Conservation (phyloP, 2,888 invertebrate genomes). For the Pandemis heparana region DNA sequence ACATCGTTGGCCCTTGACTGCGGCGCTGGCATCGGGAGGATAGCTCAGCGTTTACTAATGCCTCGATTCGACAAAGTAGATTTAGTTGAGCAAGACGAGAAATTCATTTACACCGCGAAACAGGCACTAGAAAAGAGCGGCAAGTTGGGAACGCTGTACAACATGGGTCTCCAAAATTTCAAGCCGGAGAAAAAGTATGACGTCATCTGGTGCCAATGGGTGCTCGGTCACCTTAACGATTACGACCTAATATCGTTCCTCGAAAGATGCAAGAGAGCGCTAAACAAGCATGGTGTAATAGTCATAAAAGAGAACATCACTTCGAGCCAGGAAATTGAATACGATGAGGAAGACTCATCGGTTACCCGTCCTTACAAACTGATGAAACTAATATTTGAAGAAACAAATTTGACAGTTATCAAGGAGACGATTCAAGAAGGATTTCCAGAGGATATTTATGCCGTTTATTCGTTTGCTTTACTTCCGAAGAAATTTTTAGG, state of each 20-base stretch:
- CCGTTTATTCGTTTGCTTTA: conserved; percentile 94
- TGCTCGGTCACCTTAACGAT: conserved; percentile 94
- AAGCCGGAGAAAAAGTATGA: conserved; percentile 93
- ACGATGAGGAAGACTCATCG: conserved; percentile 95
- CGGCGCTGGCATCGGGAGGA: conserved; percentile 98
- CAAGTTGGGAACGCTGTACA: conserved; percentile 88
- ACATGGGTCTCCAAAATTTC: conserved; percentile 93
- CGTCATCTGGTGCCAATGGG: conserved; percentile 99
- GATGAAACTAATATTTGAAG: conserved; percentile 88
- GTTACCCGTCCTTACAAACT: conserved; percentile 91
- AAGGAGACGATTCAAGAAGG: conserved; percentile 90
- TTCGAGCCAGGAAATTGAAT: conserved; percentile 86
- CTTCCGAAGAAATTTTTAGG: conserved; percentile 65
- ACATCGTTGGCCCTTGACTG: conserved; percentile 93
- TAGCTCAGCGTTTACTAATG: conserved; percentile 93
- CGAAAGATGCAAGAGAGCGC: conserved; percentile 83
- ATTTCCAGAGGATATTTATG: conserved; percentile 95
- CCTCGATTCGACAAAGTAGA: conserved; percentile 94
- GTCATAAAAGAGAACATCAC: conserved; percentile 90
- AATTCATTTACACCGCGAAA: conserved; percentile 92
- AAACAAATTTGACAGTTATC: conserved; percentile 89
- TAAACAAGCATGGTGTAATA: conserved; percentile 65
- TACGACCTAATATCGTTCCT: conserved; percentile 92
- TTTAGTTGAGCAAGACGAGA: conserved; percentile 95
- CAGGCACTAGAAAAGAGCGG: conserved; percentile 71